A percentile compares a stretch with the other conserved stretches of the same genome.
phyloP scores from a whole-genome alignment of 2,797 vertebrate species.

The Odontamblyopus rebecca region DNA sequence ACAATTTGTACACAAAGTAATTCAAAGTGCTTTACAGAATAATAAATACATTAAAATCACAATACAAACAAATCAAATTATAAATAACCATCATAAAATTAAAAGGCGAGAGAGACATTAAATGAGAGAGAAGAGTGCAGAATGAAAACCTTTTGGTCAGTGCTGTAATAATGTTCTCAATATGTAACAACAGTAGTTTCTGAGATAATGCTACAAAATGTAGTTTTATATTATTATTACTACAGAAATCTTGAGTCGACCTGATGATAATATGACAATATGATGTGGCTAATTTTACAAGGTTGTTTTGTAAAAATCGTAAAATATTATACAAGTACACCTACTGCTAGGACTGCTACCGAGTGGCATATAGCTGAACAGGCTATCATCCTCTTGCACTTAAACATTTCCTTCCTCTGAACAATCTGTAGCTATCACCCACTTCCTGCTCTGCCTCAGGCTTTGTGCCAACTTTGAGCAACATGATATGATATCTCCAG shows the following conservation, averaged over 20 bases:
- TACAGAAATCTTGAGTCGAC: background rate
- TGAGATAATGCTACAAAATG: background rate
- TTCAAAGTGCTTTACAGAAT: too few relatives aligned
- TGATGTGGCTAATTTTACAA: too few relatives aligned
- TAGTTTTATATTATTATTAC: background rate
- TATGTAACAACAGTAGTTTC: background rate
- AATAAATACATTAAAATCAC: too few relatives aligned
- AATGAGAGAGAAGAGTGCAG: too few relatives aligned
- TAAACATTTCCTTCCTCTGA: slow-evolving; percentile 82
- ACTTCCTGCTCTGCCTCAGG: slow-evolving; percentile 73
- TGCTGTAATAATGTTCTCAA: background rate
- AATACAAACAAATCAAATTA: too few relatives aligned
- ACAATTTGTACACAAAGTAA: too few relatives aligned
- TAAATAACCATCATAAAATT: too few relatives aligned
- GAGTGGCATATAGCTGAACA: slow-evolving; percentile 54
- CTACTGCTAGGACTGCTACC: slow-evolving; percentile 27
- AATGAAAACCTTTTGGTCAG: too few relatives aligned
- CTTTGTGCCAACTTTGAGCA: slow-evolving; percentile 62
- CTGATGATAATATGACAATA: background rate
- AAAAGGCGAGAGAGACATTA: too few relatives aligned
- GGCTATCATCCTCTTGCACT: slow-evolving; percentile 69
- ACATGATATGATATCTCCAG: slow-evolving; percentile 69
- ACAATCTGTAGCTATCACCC: slow-evolving; percentile 76
- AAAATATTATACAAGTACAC: background rate
- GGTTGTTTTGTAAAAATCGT: too few relatives aligned